These are phyloP conservation scores for Caenorhabditis angaria DNA, from an alignment of 2,888 invertebrate genomes.

Conservation along the genomic window DNA sequence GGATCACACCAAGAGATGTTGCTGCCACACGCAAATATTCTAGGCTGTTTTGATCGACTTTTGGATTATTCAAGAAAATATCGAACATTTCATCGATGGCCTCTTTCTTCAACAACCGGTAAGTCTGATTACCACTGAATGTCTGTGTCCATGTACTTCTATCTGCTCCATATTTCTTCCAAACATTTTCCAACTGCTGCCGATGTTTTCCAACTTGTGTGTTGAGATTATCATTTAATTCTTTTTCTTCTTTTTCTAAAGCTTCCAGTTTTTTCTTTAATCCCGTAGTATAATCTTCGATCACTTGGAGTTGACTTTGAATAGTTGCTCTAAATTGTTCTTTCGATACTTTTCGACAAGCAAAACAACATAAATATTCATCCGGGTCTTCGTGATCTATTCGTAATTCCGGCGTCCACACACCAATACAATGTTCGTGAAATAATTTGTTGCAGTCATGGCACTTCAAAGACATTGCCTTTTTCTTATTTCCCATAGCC, in stretches of 20 bases:
- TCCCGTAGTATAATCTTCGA: not conserved
- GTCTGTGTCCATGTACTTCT: not conserved
- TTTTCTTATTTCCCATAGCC: not conserved
- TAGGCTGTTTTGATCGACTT: no score
- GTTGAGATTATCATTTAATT: not conserved
- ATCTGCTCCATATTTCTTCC: slow-evolving; percentile 11
- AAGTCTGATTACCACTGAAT: slow-evolving; percentile 12
- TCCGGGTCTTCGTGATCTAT: not conserved
- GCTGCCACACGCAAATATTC: no score
- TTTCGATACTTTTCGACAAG: not conserved
- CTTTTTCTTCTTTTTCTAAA: not conserved
- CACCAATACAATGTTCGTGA: not conserved
- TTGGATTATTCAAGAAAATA: not conserved
- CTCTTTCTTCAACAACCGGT: not conserved
- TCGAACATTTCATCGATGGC: slow-evolving; percentile 4
- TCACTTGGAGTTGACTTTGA: not conserved
- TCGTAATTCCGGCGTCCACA: not conserved
- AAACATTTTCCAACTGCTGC: slow-evolving; percentile 5
- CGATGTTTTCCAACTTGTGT: not conserved
- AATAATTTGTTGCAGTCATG: not conserved
- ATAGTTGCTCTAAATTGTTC: no score
- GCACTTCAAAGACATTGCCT: not conserved
- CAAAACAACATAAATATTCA: not conserved
- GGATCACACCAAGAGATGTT: no score
- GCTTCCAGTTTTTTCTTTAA: not conserved